Evolutionary conservation across 2,888 invertebrate species (phyloP), one percentile per base, ranked within the genome.

Genomic region (Rotaria socialis): DNA sequence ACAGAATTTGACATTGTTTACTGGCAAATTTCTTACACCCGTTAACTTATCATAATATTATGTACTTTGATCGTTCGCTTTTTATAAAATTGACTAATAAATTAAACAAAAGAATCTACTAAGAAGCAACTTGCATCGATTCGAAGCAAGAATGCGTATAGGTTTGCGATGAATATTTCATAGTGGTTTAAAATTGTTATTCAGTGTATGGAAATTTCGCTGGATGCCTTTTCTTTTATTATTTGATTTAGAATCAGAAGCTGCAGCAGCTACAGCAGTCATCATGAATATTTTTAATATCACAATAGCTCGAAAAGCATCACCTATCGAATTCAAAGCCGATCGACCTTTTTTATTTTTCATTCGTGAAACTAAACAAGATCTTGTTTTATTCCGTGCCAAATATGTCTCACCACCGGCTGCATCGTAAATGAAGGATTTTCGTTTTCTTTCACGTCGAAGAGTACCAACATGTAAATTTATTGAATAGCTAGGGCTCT

Each of bases 261-360:
- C 91, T 7, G 90, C 90, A 16, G 90, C 90, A 10, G 90, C 90
- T 10, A 90, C 89, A n/a, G 89, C 87, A 11, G 88, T 84, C 19
- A 58, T 88, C 84, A 86, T 85, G 84, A 52, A 67, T 11, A 84
- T 86, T 56, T 86, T 84, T 24, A 86, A 85, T 19, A 60, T 84
- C 43, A 11, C 86, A 56, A 60, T 87, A 2, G 2, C 4, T 0
- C 35, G 19, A 6, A 35, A 47, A 75, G 56, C 55, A 19, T 2
- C 19, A 24, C 43, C 47, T 47, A 35, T 85, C 84, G 87, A 88
- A 56, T 87, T 90, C 85, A 87, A 85, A 7, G 90, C 89, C 1
- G 88, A 90, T 85, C 90, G 89, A 58, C 90, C 90, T 2, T 90
- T 90, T 88, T 67, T 90, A 84, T 90, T 90, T 88, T 87, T 89